Evolutionary conservation across 2,888 invertebrate genomes (phyloP).

Genomic region (Aphodius granarius): DNA sequence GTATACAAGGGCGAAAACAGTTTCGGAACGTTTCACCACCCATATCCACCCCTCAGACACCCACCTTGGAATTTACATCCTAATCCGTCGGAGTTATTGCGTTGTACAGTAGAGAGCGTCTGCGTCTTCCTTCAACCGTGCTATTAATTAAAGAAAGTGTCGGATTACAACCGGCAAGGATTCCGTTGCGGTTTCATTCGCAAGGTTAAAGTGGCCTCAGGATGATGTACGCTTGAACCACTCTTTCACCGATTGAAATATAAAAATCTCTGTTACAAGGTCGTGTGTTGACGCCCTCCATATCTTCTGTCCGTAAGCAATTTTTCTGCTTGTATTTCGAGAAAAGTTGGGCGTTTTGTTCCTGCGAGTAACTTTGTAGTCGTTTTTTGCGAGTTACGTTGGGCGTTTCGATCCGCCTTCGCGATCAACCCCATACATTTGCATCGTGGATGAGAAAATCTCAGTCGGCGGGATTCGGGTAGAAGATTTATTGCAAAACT

Average conservation of each 20-base stretch:
- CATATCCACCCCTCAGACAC: too few species aligned
- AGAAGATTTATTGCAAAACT: neutral
- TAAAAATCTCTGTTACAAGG: too few species aligned
- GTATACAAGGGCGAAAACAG: neutral
- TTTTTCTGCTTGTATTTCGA: too few species aligned
- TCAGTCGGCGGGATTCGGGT: neutral
- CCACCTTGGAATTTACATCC: neutral
- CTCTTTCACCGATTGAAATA: too few species aligned
- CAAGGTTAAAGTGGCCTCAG: too few species aligned
- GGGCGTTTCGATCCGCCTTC: neutral
- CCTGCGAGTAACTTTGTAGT: neutral
- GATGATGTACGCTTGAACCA: too few species aligned
- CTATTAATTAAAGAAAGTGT: neutral
- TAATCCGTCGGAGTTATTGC: neutral
- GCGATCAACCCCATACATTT: neutral
- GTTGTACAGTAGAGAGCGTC: neutral
- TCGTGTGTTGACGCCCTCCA: too few species aligned
- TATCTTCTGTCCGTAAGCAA: too few species aligned
- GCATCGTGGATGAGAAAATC: neutral
- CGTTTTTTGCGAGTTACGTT: neutral
- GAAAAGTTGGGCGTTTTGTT: neutral
- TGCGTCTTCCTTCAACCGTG: neutral
- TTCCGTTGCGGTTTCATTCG: neutral
- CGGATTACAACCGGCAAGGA: neutral
- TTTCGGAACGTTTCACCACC: neutral